A percentile compares a stretch with the other conserved stretches of the same genome.
Conservation (phyloP, 1,140 invertebrate genomes). For the Papilio machaon region DNA sequence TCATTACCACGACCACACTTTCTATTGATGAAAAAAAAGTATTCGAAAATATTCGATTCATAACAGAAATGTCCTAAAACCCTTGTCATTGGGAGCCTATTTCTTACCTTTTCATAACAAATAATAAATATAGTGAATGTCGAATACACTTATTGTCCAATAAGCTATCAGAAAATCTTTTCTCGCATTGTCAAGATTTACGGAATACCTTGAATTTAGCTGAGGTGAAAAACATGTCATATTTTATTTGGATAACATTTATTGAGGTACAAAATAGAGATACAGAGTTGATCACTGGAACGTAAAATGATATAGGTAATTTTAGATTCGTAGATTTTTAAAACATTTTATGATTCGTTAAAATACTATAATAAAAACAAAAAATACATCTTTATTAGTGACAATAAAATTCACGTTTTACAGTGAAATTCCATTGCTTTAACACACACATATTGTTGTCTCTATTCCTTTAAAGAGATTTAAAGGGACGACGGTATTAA, state of each 20-base stretch:
- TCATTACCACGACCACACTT: slow-evolving; percentile 60
- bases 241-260: background rate
- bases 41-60: slow-evolving; percentile 48
- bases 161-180: slow-evolving; percentile 5
- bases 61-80: slow-evolving; percentile 40
- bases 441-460: no score
- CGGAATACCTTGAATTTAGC: background rate
- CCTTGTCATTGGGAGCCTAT: slow-evolving; percentile 28
- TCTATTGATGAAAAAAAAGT: slow-evolving; percentile 46
- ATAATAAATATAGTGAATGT: slow-evolving; percentile 21
- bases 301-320: no score
- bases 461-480: no score
- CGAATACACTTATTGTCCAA: slow-evolving; percentile 25
- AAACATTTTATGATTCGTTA: no score
- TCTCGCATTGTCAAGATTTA: background rate
- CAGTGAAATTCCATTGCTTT: no score
- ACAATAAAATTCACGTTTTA: no score
- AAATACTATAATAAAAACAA: no score
- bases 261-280: background rate
- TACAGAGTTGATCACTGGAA: no score
- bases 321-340: no score
- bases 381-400: no score
- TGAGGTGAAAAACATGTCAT: background rate
- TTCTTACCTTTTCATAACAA: slow-evolving; percentile 27
- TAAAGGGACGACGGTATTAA: no score